Base-by-base conservation (phyloP, 2,888 invertebrate species). In the Lumbricus terrestris region DNA sequence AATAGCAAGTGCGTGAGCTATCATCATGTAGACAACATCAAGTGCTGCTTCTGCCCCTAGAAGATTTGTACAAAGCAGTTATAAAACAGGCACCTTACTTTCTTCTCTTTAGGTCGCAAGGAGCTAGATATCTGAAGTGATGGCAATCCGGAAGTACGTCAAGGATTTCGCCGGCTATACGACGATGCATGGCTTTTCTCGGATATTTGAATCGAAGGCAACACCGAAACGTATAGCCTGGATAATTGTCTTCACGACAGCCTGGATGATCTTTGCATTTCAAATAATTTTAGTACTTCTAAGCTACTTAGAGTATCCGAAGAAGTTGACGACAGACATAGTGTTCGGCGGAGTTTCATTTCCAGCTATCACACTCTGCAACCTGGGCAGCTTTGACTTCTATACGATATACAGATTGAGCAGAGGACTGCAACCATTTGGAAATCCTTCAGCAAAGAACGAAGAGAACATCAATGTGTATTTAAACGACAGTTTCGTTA, bases 131-230 rank as follows among this genome's bases (percentile, higher is more conserved):
- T 47, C 23, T 47, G 23, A 69, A 69, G n/a, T n/a, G 29, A 85
- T 85, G 85, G 37, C 35, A 23, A 6, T 85, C 85, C 6, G 35
- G 37, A 85, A 34, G 8, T 35, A 37, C 6, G 89, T 92, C 34
- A 89, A 91, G 85, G 90, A 88, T 34, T 92, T 92, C 69, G 92
- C 91, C 16, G 90, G 91, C 88, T 85, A 85, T 29, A 85, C 85
- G 35, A 85, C 20, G 35, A 85, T 85, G 85, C 35, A 85, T 23
- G 85, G 85, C 34, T 85, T 85, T 37, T 85, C 85, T 37, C 16
- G 85, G 85, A 85, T 34, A 35, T 15, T 85, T 5, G 34, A 16
- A 16, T 85, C 85, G 5, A 85, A 15, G 34, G 35, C 34, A 34
- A 35, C 37, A 8, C 85, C 85, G 37, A 5, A 85, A 35, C 85